Evolutionary conservation across 2,113 vertebrate species (phyloP).

Genomic region (Gymnorhina tibicen): DNA sequence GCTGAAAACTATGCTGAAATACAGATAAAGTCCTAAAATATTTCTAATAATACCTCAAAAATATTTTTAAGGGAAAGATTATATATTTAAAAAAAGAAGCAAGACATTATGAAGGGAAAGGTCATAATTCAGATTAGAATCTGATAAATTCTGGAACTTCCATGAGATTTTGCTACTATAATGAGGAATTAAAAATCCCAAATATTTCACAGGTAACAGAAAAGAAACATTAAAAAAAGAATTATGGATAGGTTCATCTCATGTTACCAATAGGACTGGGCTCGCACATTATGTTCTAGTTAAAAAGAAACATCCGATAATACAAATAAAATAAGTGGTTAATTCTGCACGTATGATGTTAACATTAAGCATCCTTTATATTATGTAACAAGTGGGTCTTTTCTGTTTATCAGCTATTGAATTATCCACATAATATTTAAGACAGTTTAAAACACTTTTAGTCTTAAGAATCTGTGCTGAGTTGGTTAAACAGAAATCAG

Average conservation of each 20-base stretch:
- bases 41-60: not conserved
- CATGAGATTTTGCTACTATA: not conserved
- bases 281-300: not conserved
- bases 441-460: not conserved
- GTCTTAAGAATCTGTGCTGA: not conserved
- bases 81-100: not conserved
- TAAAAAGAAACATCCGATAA: not conserved
- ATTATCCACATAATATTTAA: not conserved
- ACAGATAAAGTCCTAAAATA: not conserved
- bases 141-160: not conserved
- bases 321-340: not conserved
- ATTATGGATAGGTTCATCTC: not conserved
- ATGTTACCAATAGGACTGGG: not conserved
- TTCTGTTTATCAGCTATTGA: not conserved
- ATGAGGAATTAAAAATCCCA: not conserved
- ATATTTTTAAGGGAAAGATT: not conserved
- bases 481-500: not conserved
- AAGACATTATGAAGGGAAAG: not conserved
- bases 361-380: not conserved
- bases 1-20: not conserved
- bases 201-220: not conserved
- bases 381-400: not conserved
- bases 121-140: not conserved
- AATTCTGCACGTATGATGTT: not conserved
- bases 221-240: not conserved